Evolutionary conservation across 2,797 vertebrate genomes (phyloP), one percentile per base, ranked within the genome.

Genomic region (Eptatretus atami): DNA sequence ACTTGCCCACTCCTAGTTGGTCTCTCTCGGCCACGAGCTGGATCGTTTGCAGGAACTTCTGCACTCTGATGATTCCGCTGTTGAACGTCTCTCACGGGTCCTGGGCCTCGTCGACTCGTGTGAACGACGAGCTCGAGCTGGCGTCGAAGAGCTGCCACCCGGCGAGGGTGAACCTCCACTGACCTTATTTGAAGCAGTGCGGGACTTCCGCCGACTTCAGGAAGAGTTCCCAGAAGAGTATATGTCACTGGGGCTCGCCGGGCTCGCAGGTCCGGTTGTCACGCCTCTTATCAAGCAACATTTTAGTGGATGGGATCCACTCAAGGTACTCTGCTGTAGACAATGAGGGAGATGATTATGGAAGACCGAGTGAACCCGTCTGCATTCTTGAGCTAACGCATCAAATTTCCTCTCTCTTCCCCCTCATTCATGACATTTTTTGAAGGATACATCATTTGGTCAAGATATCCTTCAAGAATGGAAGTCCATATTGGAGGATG

Each of bases 141-240:
- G n/a, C 57, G 57, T n/a, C 1, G 57, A 24, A 25, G 57, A 61
- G n/a, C n/a, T 61, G 57, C 57, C 57, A 25, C 57, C 57, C n/a
- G 57, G 57, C n/a, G 1, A 64, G 1, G 79, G 81, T 64, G 71
- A 76, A 0, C 71, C 79, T 13, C 80, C 80, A 1, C 77, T 88
- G 12, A 80, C 76, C 1, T 69, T 96, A 66, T 79, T 80, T 5
- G 88, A 95, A 71, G 93, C 86, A 9, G 83, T 81, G 1, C 76
- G 65, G 24, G 70, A 88, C 66, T 96, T 98, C 57, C 80, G 88
- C 72, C 86, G 79, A 0, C 76, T 98, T 52, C 87, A 88, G 69
- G 83, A 80, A n/a, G 82, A 88, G 64, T 95, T 81, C 73, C 86
- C 86, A 1, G 82, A 92, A 70, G 92, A 98, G 71, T 96, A 96